These are phyloP conservation scores for Cottus gobio DNA, from an alignment of 2,113 vertebrate genomes.

Conservation along the genomic window DNA sequence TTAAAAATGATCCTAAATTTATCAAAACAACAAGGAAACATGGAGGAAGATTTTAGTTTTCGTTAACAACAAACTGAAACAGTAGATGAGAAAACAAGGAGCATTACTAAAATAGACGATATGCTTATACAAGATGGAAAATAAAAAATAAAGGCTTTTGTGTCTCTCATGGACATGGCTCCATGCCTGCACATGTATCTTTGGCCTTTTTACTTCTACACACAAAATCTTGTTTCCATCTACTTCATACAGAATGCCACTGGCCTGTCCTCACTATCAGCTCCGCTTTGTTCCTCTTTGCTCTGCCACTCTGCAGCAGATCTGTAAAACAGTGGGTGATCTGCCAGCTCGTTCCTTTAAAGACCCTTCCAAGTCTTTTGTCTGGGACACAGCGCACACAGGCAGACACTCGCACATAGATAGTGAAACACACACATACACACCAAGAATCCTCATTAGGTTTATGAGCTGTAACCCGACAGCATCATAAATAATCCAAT, in stretches of 20 bases:
- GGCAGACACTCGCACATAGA: constrained; percentile 4
- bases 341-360: constrained; percentile 50
- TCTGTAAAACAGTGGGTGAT: constrained; percentile 63
- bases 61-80: background rate
- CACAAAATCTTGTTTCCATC: constrained; percentile 7
- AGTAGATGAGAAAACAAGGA: background rate
- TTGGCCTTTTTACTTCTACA: constrained; percentile 1
- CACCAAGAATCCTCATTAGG: constrained; percentile 61
- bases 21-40: background rate
- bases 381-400: constrained; percentile 43
- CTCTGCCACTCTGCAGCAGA: constrained; percentile 37
- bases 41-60: background rate
- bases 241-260: constrained; percentile 15
- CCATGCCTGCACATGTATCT: background rate
- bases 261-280: constrained; percentile 18
- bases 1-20: background rate
- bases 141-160: background rate
- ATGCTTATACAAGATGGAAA: too few relatives aligned
- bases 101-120: background rate
- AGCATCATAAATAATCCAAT: constrained; percentile 74
- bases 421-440: constrained; percentile 22
- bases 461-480: constrained; percentile 69
- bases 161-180: background rate
- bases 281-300: constrained; percentile 40
- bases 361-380: constrained; percentile 54